phyloP scores from a whole-genome alignment of 1,140 invertebrate genomes.

The Amyelois transitella region DNA sequence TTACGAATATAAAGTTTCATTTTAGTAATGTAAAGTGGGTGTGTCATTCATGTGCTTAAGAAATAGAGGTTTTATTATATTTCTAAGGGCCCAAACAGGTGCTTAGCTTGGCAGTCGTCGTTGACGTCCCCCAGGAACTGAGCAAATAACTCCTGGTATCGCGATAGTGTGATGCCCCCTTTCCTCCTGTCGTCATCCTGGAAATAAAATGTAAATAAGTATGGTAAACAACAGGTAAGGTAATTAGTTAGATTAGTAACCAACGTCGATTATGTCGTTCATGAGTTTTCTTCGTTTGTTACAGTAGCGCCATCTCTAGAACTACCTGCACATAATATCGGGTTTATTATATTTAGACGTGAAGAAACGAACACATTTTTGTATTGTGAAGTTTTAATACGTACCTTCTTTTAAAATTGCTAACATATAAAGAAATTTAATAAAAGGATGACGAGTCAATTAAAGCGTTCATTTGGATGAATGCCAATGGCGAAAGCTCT shows the following conservation, averaged over 20 bases:
- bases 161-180: slow-evolving; percentile 82
- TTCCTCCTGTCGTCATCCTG: slow-evolving; percentile 87
- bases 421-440: too few relatives aligned
- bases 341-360: too few relatives aligned
- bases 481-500: slow-evolving; percentile 25
- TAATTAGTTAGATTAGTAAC: neutral
- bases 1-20: neutral
- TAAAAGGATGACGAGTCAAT: neutral
- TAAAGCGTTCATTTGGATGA: slow-evolving; percentile 9
- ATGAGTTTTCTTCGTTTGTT: too few relatives aligned
- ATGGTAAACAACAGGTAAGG: neutral
- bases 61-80: slow-evolving; percentile 28
- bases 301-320: too few relatives aligned
- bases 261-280: too few relatives aligned
- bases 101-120: slow-evolving; percentile 82
- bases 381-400: too few relatives aligned
- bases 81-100: slow-evolving; percentile 85
- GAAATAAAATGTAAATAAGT: slow-evolving; percentile 21
- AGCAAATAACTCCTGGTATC: slow-evolving; percentile 89
- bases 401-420: too few relatives aligned
- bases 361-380: too few relatives aligned
- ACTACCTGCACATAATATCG: too few relatives aligned
- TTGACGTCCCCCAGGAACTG: slow-evolving; percentile 84
- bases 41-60: slow-evolving; percentile 24
- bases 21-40: slow-evolving; percentile 12